phyloP scores from a whole-genome alignment of 2,113 vertebrate genomes.

The Psittacus erithacus region DNA sequence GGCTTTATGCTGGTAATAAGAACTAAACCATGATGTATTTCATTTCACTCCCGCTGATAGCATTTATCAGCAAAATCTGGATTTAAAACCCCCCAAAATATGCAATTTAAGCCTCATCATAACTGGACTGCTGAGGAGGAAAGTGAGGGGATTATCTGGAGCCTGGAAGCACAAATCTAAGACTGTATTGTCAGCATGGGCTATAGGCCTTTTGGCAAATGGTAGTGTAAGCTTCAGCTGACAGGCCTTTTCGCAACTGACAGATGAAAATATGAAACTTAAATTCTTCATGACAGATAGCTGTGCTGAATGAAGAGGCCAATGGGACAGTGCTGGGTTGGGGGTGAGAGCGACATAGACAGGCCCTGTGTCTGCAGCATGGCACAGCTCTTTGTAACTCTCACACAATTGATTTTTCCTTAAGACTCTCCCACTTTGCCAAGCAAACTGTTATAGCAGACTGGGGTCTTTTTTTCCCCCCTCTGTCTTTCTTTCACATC shows the following conservation, averaged over 20 bases:
- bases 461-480: rapidly evolving
- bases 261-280: constrained; percentile 96
- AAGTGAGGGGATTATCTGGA: constrained; percentile 91
- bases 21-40: constrained; percentile 89
- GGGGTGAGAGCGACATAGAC: not conserved
- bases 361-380: not conserved
- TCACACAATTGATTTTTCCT: constrained; percentile 55
- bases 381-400: constrained; percentile 47
- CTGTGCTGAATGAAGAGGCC: constrained; percentile 84
- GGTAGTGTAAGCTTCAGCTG: constrained; percentile 92
- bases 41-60: constrained; percentile 96
- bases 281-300: constrained; percentile 98
- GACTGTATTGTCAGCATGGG: constrained; percentile 89
- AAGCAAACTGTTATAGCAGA: constrained; percentile 60
- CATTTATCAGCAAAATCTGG: constrained; percentile 98
- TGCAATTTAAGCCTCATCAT: constrained; percentile 97
- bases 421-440: constrained; percentile 43
- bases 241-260: constrained; percentile 96
- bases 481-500: constrained; percentile 54
- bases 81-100: constrained; percentile 88
- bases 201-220: constrained; percentile 90
- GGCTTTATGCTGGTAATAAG: constrained; percentile 77
- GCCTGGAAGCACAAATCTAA: constrained; percentile 86
- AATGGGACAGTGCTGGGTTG: constrained; percentile 48
- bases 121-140: constrained; percentile 86